These are phyloP conservation scores for Olivierus martensii DNA, from an alignment of 1,140 invertebrate genomes.

Conservation along the genomic window DNA sequence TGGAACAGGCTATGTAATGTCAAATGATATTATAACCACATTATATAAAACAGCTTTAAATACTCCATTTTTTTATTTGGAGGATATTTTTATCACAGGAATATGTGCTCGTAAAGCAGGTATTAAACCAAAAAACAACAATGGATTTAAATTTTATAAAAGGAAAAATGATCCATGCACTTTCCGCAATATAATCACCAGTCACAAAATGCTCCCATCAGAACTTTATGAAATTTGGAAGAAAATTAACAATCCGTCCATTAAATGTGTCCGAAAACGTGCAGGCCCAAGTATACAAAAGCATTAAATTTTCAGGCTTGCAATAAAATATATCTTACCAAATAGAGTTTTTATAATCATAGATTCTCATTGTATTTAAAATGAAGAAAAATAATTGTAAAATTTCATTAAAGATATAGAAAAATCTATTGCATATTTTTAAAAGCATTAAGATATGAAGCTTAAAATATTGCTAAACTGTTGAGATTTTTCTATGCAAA, in stretches of 20 bases:
- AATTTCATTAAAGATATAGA: no score
- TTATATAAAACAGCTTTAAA: slow-evolving; percentile 25
- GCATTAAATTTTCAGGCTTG: no score
- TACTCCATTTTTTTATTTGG: slow-evolving; percentile 27
- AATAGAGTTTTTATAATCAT: no score
- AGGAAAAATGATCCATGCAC: slow-evolving; percentile 15
- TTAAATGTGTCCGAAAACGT: slow-evolving; percentile 7
- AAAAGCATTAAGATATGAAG: no score
- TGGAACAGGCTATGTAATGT: slow-evolving; percentile 68
- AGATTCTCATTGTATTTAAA: no score
- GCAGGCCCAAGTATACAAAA: no score
- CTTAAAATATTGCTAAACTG: no score
- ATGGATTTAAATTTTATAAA: slow-evolving; percentile 20
- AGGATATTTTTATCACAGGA: slow-evolving; percentile 37
- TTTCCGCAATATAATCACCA: slow-evolving; percentile 16
- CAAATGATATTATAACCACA: slow-evolving; percentile 33
- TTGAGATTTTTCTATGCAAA: no score
- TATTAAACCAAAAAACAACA: slow-evolving; percentile 11
- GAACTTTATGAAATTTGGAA: slow-evolving; percentile 13
- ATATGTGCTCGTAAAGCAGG: slow-evolving; percentile 12
- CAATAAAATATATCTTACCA: no score
- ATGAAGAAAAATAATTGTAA: no score
- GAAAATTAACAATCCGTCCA: slow-evolving; percentile 11
- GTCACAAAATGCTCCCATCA: slow-evolving; percentile 14
- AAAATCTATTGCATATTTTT: no score